phyloP scores from a whole-genome alignment of 2,797 vertebrate genomes.

The Gouania willdenowi region DNA sequence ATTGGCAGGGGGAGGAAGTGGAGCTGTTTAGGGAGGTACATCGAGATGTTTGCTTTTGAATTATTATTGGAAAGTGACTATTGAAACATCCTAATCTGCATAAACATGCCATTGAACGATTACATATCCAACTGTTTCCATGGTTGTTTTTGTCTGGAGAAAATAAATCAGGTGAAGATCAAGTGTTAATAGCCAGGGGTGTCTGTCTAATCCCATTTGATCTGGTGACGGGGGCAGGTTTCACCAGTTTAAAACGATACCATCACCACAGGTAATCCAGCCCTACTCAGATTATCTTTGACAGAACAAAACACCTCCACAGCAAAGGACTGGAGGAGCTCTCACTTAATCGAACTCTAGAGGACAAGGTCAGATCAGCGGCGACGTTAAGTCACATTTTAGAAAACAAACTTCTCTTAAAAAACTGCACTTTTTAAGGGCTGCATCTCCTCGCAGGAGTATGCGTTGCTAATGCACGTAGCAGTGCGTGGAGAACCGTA shows the following conservation, averaged over 20 bases:
- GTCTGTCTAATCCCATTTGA: constrained; percentile 74
- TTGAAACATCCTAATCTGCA: too few species aligned
- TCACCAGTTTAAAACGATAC: constrained; percentile 64
- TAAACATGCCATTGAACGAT: constrained; percentile 3
- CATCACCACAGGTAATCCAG: constrained; percentile 70
- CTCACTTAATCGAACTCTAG: constrained; percentile 48
- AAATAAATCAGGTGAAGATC: constrained; percentile 59
- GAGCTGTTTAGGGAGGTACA: too few species aligned
- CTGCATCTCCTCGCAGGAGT: constrained; percentile 10
- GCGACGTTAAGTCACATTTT: constrained; percentile 57
- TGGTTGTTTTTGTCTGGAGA: constrained; percentile 18
- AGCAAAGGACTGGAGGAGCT: constrained; percentile 53
- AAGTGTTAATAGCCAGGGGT: constrained; percentile 73
- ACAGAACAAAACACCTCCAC: constrained; percentile 67
- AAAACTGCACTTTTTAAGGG: constrained; percentile 22
- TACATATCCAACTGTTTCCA: constrained; percentile 20
- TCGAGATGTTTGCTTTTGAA: too few species aligned
- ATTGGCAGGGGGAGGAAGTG: too few species aligned
- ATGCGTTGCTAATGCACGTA: constrained; percentile 44
- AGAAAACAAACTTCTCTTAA: constrained; percentile 50
- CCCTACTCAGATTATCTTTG: constrained; percentile 70
- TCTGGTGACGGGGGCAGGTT: constrained; percentile 52
- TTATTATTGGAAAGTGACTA: too few species aligned
- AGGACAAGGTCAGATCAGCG: constrained; percentile 63
- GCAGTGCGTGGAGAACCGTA: constrained; percentile 45